Conservation (phyloP, 53 echinoderm and acorn worm species). For the Paracentrotus lividus region DNA sequence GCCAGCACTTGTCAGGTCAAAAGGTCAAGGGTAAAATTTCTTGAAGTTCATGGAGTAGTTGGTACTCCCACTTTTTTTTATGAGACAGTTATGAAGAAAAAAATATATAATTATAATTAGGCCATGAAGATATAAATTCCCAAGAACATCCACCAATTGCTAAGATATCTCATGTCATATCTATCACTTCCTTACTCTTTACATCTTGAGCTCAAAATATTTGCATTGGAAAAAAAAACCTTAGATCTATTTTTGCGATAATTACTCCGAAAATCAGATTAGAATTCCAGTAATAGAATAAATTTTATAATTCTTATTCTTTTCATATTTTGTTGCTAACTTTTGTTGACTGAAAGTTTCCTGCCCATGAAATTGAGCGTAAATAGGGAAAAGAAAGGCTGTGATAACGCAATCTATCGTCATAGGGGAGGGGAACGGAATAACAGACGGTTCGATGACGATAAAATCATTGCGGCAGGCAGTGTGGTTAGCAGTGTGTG, state of each 20-base stretch:
- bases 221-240: not conserved
- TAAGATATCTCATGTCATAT: conserved; percentile 21
- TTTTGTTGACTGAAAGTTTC: conserved; percentile 62
- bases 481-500: not conserved
- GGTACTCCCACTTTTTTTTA: no score
- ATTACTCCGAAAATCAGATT: conserved; percentile 54
- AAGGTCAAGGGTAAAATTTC: conserved; percentile 41
- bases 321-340: not conserved
- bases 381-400: not conserved
- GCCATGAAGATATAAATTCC: not conserved
- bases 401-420: conserved; percentile 35
- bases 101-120: no score
- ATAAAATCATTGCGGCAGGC: conserved; percentile 55
- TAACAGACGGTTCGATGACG: conserved; percentile 42
- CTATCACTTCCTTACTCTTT: not conserved
- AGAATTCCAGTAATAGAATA: conserved; percentile 49
- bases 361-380: conserved; percentile 56
- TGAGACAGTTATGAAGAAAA: no score
- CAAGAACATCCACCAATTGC: not conserved
- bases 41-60: not conserved
- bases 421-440: conserved; percentile 34
- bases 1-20: not conserved
- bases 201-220: conserved; percentile 12
- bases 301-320: conserved; percentile 41
- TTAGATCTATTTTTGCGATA: conserved; percentile 53